Conservation (phyloP, 1,140 invertebrate species). For the Marisa cornuarietis region DNA sequence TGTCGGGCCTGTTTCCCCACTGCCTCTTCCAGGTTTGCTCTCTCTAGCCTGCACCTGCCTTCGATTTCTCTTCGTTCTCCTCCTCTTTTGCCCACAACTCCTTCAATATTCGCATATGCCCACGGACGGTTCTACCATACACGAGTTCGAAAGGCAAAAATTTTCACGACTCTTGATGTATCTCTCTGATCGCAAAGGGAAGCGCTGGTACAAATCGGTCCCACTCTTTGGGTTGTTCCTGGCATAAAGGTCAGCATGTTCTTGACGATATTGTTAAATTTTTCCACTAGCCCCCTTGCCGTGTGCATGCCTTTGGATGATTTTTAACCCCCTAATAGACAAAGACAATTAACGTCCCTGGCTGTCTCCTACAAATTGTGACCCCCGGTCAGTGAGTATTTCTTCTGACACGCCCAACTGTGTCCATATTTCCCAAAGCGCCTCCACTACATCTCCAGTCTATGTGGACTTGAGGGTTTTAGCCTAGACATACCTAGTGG, state of each 20-base stretch:
- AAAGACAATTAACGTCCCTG: too few relatives aligned
- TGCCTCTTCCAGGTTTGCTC: too few relatives aligned
- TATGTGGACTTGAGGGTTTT: too few relatives aligned
- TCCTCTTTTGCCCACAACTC: conserved; percentile 47
- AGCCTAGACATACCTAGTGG: too few relatives aligned
- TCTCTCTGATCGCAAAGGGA: conserved; percentile 52
- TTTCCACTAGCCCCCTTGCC: conserved; percentile 51
- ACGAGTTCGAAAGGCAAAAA: conserved; percentile 53
- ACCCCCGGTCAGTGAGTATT: too few relatives aligned
- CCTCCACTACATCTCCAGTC: too few relatives aligned
- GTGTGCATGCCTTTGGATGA: conserved; percentile 47
- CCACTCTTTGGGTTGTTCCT: conserved; percentile 51
- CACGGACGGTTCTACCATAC: conserved; percentile 46
- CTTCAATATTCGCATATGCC: conserved; percentile 43
- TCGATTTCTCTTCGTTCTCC: not conserved
- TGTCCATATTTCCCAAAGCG: too few relatives aligned
- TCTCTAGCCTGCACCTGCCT: too few relatives aligned
- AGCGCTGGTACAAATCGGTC: conserved; percentile 47
- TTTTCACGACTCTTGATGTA: conserved; percentile 37
- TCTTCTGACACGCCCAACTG: too few relatives aligned
- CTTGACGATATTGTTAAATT: conserved; percentile 42
- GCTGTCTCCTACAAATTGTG: too few relatives aligned
- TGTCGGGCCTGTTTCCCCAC: too few relatives aligned
- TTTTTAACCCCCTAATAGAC: conserved; percentile 34
- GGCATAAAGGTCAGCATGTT: conserved; percentile 28